Base-by-base conservation (phyloP, 2,797 vertebrate species). In the Ctenopoma kingsleyae region DNA sequence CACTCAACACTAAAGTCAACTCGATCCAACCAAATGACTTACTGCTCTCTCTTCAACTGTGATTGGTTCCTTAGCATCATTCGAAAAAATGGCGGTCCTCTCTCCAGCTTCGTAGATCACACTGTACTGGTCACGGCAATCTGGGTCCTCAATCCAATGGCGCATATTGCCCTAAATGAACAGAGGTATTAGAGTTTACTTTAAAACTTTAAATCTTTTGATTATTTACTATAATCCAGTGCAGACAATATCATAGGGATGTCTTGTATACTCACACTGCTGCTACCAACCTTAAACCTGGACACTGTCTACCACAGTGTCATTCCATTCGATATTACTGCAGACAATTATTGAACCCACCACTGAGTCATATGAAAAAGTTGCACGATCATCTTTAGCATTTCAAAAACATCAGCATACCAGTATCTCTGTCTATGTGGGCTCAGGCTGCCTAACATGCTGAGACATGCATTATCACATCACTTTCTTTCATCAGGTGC, bases 81-180 rank as follows among this genome's bases (percentile, higher is more conserved):
- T 99, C 81, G 96, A 88, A 69, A 97, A 98, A 80, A 99, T 99
- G 78, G 95, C 95, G 0, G 97, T 99, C 58, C 96, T 92, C 71
- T 99, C 98, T 58, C 98, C 98, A 1, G 97, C 96, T 91, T 99
- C 98, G n/a, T 96, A 99, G 79, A 99, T 99, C 53, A 99, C 97
- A 20, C 98, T 99, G 89, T 97, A 99, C 82, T 99, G 98, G 91
- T 99, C 98, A 58, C 98, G 95, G 44, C 98, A 99, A 19, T 99
- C 98, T 0, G 95, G 76, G 58, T 99, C 98, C 85, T 99, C 98
- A n/a, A 97, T 89, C 98, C 98, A 99, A 72, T 99, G 98, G 0
- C 97, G 96, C 52, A 99, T 92, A 78, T 99, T 99, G 2, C 98
- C 98, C 98, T 99, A 53, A 43, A 50, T 10, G 70, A 22, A 82